These are phyloP conservation scores for Coenobita brevimanus DNA, from an alignment of 1,140 invertebrate species.

Conservation along the genomic window DNA sequence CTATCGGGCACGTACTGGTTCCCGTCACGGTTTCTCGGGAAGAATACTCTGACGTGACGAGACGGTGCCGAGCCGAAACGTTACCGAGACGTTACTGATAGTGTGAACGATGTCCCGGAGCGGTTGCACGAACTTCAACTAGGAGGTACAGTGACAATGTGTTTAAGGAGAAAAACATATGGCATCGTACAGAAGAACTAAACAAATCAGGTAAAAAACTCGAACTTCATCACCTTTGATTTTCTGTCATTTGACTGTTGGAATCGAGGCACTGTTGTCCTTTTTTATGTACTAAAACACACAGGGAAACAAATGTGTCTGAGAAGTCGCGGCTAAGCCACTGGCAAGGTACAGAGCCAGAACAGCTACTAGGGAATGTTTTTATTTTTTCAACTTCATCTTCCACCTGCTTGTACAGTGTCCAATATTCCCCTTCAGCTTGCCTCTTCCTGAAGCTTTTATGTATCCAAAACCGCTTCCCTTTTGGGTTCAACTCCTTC, in stretches of 20 bases:
- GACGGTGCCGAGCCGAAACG: too few relatives aligned
- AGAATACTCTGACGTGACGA: too few relatives aligned
- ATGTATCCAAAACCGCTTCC: conserved; percentile 26
- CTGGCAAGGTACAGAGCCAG: too few relatives aligned
- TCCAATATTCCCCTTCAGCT: conserved; percentile 21
- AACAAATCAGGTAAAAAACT: neutral
- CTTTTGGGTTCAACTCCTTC: conserved; percentile 25
- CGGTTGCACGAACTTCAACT: too few relatives aligned
- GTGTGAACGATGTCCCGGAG: too few relatives aligned
- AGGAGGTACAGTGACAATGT: too few relatives aligned
- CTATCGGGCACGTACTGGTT: too few relatives aligned
- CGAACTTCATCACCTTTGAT: neutral
- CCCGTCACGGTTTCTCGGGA: too few relatives aligned
- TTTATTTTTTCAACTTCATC: conserved; percentile 4
- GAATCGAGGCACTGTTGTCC: neutral
- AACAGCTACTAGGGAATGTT: too few relatives aligned
- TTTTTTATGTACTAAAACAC: conserved; percentile 16
- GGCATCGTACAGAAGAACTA: neutral
- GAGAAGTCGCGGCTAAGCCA: too few relatives aligned
- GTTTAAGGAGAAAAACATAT: neutral
- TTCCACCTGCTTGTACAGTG: conserved; percentile 19
- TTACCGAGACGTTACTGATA: too few relatives aligned
- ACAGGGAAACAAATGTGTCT: too few relatives aligned
- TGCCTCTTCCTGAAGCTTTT: conserved; percentile 22
- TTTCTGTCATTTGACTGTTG: neutral